Evolutionary conservation across 2,113 vertebrate species (phyloP), one percentile per base, ranked within the genome.

Genomic region (Empidonax traillii): DNA sequence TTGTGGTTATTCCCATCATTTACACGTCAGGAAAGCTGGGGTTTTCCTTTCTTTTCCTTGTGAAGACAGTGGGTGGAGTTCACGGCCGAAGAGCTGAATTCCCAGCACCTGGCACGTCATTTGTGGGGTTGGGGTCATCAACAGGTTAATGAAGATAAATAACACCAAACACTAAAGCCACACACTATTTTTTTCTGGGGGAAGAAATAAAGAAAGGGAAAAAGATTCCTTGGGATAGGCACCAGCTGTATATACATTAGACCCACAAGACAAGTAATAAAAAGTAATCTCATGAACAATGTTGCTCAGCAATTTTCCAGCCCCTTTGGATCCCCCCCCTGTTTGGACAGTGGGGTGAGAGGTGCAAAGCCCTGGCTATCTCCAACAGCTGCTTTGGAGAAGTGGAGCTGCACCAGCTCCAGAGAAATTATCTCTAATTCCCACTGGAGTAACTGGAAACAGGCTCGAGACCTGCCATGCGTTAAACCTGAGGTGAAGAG

Each of bases 1-100:
- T 96, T 19, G 93, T 96, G 97, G 97, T 43, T 47, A 3, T 3
- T 91, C 27, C 31, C 10, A 30, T 13, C 63, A 28, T 12, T 68
- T 67, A 77, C 79, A 93, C 63, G 15, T 1, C 10, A 10, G 10
- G 9, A 43, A 63, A 51, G 2, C 1, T 0, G 11, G 0, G 2
- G 11, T 28, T 15, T 14, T 25, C 39, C 55, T 33, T 28, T 12
- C 21, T 43, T 25, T 52, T 39, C 17, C 12, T 10, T 8, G 5
- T 0, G 2, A 8, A 27, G 35, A 6, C 31, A n/a, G 76, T 43
- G 55, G 75, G 71, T 37, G 85, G 75, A 56, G 71, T 21, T 62
- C 19, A 9, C 0, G 35, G 23, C 52, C 17, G 1, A 76, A 58
- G 56, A 84, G 66, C 58, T 61, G 3, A 82, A 76, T 33, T 51